Evolutionary conservation across 2,888 invertebrate species (phyloP), one percentile per base, ranked within the genome.

Genomic region (Omphaloscelis lunosa): DNA sequence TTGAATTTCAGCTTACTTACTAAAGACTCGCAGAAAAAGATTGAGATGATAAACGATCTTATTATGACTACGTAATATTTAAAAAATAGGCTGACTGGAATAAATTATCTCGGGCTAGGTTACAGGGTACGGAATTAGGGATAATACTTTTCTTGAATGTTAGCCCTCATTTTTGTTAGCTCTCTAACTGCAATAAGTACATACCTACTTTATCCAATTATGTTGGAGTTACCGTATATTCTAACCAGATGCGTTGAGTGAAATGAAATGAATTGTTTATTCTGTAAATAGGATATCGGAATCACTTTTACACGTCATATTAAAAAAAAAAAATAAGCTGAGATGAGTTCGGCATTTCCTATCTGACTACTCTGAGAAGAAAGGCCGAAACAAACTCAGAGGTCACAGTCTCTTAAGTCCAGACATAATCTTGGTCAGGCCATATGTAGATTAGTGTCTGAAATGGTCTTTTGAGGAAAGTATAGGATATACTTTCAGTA

Each of bases 21-120:
- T 27, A 69, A 45, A n/a, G 20, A 51, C 11, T 59, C 17, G 0
- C 17, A 48, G 12, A 74, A 51, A 67, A 80, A 82, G 41, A 58
- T 69, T 67, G 15, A 9, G 45, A 69, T 82, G 66, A 86, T 72
- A 74, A 85, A 82, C 62, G 17, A 58, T 39, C 39, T 48, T 69
- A 77, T 69, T 68, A 69, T 20, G 59, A 71, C 53, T 23, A 59
- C 29, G 56, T 68, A 39, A 65, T 72, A 51, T 74, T 71, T 41
- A 27, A 71, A 53, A 80, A 80, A 65, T 48, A 41, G 53, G 29
- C 76, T 85, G 72, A 29, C 72, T 76, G 51, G 23, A 62, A 85
- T 66, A 72, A 66, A 62, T 72, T 77, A 74, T 69, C 39, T 41
- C 2, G 17, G 27, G 41, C 75, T 80, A 66, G 34, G 61, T 56